phyloP scores from a whole-genome alignment of 2,113 vertebrate species.

The Psophia crepitans region DNA sequence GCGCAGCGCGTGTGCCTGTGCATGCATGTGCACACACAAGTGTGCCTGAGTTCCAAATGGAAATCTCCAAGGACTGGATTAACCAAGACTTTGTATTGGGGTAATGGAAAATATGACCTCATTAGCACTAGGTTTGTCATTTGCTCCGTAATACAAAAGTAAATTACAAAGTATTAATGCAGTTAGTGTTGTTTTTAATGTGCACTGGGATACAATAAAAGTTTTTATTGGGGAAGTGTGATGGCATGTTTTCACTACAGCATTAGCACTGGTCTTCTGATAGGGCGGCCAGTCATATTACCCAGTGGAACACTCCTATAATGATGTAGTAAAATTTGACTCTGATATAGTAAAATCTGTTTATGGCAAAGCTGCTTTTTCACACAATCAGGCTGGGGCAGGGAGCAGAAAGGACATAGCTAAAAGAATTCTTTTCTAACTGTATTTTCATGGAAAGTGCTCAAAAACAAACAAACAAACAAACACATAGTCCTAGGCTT shows the following conservation, averaged over 20 bases:
- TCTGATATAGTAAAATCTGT: constrained; percentile 86
- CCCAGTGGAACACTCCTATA: constrained; percentile 72
- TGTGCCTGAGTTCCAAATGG: background rate
- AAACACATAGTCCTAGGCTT: constrained; percentile 14
- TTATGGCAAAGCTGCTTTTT: constrained; percentile 77
- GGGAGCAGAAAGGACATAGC: background rate
- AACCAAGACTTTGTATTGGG: constrained; percentile 64
- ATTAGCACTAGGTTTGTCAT: constrained; percentile 78
- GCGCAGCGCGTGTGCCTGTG: background rate
- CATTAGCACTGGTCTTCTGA: constrained; percentile 60
- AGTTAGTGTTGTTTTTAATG: constrained; percentile 79
- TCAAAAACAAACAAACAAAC: background rate
- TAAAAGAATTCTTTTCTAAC: background rate
- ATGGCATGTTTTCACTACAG: constrained; percentile 68
- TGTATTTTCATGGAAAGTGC: background rate
- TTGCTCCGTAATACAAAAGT: constrained; percentile 76
- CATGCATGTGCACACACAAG: background rate
- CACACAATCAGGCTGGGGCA: constrained; percentile 54
- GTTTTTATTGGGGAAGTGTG: constrained; percentile 79
- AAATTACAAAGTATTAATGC: constrained; percentile 81
- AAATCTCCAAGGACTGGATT: constrained; percentile 57
- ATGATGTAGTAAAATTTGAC: constrained; percentile 84
- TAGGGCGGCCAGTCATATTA: constrained; percentile 69
- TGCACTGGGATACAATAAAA: constrained; percentile 77
- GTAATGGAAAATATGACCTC: constrained; percentile 80